Base-by-base conservation (phyloP, 2,797 vertebrate species). In the Antennarius maculatus region DNA sequence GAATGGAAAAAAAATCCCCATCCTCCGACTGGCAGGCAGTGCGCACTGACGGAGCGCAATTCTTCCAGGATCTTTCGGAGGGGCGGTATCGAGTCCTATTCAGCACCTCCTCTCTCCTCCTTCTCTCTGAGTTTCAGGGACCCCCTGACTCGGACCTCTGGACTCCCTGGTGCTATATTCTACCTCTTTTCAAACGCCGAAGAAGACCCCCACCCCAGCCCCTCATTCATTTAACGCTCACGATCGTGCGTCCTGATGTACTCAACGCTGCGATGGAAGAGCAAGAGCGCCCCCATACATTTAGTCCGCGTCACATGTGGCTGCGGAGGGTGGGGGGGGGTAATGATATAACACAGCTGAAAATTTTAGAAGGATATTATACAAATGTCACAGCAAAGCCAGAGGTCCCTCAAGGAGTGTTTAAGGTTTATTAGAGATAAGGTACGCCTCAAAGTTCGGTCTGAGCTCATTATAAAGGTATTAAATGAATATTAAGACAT, bases 21-120 rank as follows among this genome's bases (percentile, higher is more conserved):
- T 92, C 87, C 90, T 91, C 84, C 79, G 92, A 86, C 83, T 87
- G 87, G 86, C 86, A 87, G 86, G 81, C 85, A 84, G 86, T 69
- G 80, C 79, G 88, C 86, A 84, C 81, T 82, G 89, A 79, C 84
- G 69, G 78, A 84, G 84, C 71, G 89, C 67, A 74, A 69, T 84
- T 89, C 85, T 86, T 88, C 83, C 74, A 81, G 86, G 67, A 50
- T 65, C 72, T 69, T 80, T 63, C 60, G 67, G 47, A 50, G 78
- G 72, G 76, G 83, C 47, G 82, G 80, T 84, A 66, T 82, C 68
- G 82, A 88, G 81, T 66, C 76, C 60, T 61, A 84, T 80, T 84
- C 81, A 85, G 86, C 82, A 45, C 77, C 81, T 78, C 86, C 82
- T 85, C 72, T 68, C 74, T 84, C 55, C 72, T 73, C 78, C 80